Percentiles rank a stretch among this genome's conserved stretches.
phyloP scores from a whole-genome alignment of 2,113 vertebrate genomes.

The Semicossyphus pulcher region DNA sequence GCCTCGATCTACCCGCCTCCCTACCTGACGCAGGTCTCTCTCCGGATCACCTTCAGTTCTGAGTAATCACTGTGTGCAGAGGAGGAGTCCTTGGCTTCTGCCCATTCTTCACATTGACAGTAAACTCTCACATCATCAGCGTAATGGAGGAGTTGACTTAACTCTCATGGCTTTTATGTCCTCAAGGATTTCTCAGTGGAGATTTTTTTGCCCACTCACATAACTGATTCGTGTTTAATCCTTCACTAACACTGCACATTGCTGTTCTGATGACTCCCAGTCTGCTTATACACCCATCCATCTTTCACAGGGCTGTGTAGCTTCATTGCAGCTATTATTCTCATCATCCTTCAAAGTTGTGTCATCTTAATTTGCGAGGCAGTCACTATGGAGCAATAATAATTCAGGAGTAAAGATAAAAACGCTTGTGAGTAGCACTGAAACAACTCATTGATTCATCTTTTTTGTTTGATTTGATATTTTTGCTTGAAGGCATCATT shows the following conservation, averaged over 20 bases:
- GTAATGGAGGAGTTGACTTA: constrained; percentile 25
- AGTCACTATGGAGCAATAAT: not conserved
- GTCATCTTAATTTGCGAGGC: not conserved
- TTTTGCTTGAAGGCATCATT: not conserved
- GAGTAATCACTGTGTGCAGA: not conserved
- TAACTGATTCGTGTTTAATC: not conserved
- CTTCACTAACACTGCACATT: not conserved
- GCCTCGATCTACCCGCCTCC: not conserved
- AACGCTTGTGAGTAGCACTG: not conserved
- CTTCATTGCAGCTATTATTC: not conserved
- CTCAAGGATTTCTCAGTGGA: not conserved
- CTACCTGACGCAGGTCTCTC: not conserved
- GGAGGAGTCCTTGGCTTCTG: not conserved
- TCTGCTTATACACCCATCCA: not conserved
- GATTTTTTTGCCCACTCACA: not conserved
- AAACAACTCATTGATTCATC: not conserved
- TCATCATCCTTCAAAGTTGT: constrained; percentile 24
- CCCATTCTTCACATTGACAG: constrained; percentile 12
- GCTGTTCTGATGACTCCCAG: constrained; percentile 5
- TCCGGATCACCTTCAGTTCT: constrained; percentile 1
- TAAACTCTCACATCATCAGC: constrained; percentile 41
- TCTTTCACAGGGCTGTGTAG: not conserved
- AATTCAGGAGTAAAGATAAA: not conserved
- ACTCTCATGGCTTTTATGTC: not conserved
- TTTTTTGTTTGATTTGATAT: not conserved